A percentile compares a stretch with the other conserved stretches of the same genome.
These are phyloP conservation scores for Cotesia chilonis DNA, from an alignment of 1,140 invertebrate genomes.

Conservation along the genomic window DNA sequence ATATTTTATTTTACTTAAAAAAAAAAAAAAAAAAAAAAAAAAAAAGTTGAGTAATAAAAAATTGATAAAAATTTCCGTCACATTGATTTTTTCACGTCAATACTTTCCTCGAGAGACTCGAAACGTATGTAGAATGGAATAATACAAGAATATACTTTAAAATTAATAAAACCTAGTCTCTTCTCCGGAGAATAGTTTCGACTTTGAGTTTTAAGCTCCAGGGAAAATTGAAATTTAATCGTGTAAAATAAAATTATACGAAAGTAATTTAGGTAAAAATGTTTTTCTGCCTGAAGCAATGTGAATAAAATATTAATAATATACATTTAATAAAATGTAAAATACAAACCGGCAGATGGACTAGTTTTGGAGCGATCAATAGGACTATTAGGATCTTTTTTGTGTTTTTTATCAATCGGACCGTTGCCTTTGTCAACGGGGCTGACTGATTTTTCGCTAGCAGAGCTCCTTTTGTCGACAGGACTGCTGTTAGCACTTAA, in stretches of 20 bases:
- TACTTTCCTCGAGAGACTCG: too few species aligned
- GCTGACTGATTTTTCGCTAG: constrained; percentile 61
- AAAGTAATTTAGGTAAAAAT: constrained; percentile 1
- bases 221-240: too few species aligned
- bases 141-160: too few species aligned
- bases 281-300: background rate
- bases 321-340: constrained; percentile 23
- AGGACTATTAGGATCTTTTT: constrained; percentile 56
- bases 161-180: too few species aligned
- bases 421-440: constrained; percentile 59
- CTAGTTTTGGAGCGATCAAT: constrained; percentile 54
- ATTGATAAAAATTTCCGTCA: constrained; percentile 11
- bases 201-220: too few species aligned
- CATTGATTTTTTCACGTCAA: too few species aligned
- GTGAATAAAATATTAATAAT: background rate
- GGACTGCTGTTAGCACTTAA: constrained; percentile 60
- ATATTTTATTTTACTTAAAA: too few species aligned
- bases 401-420: constrained; percentile 59
- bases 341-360: constrained; percentile 53
- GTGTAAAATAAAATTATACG: too few species aligned
- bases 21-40: too few species aligned
- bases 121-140: too few species aligned
- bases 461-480: constrained; percentile 60
- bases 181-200: too few species aligned
- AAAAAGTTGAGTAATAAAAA: background rate